Base-by-base conservation (phyloP, 2,113 vertebrate genomes). In the Micromys minutus region DNA sequence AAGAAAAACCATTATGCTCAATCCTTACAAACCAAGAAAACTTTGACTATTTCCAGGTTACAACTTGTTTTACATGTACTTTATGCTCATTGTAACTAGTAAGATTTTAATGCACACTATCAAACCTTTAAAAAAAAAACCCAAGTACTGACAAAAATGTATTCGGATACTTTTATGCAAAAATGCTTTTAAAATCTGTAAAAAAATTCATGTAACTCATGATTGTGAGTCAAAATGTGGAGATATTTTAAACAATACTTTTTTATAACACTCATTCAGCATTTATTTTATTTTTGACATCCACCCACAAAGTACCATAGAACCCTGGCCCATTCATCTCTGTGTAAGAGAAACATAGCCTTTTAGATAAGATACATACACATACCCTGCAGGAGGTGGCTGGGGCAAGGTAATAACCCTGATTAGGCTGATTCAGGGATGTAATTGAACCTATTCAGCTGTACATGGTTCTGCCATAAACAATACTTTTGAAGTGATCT, bases 241-340 rank as follows among this genome's bases (percentile, higher is more conserved):
- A 22, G 24, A 89, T 45, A 50, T 29, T 69, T 74, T 87, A 81
- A 92, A 72, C 69, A 52, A 93, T n/a, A n/a, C n/a, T 97, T 97
- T 88, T 97, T 89, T 57, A 31, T 93, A 86, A 93, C 71, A 96
- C 91, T 94, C 94, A 92, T 93, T 93, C 92, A 87, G 80, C 92
- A 92, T 96, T 97, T 97, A 93, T 97, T 97, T 97, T 93, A 87
- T 92, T 94, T 92, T 92, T 97, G 96, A 97, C 94, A 97, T 92
- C 90, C 42, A 89, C 80, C 85, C 96, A 94, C 50, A 57, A 81
- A 93, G 90, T 76, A 69, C 52, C 47, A 81, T 10, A 79, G 94
- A 97, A 96, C 85, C 55, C 81, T 71, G 69, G 87, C 31, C 83
- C 59, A 61, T 67, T 61, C 67, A 59, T 92, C 52, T 90, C 92